Conservation (phyloP, 2,797 vertebrate species). For the Spheniscus humboldti region DNA sequence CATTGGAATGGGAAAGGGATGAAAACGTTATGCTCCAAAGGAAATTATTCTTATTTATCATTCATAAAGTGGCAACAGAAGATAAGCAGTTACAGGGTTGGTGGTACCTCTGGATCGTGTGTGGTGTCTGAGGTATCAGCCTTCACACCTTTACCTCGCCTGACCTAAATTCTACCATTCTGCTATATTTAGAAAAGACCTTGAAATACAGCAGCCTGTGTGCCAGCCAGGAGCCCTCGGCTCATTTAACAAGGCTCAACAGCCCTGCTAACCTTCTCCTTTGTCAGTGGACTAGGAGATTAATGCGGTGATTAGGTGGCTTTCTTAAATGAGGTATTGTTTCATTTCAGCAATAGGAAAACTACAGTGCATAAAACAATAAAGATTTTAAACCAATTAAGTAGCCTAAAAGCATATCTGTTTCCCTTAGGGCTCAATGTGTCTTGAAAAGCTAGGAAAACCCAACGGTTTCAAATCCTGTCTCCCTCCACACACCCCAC, state of each 20-base stretch:
- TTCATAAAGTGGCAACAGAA: neutral
- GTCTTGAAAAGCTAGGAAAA: neutral
- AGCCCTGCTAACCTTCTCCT: neutral
- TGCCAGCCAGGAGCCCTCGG: neutral
- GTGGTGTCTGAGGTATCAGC: neutral
- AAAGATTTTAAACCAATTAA: constrained; percentile 19
- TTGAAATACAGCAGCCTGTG: neutral
- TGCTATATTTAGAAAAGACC: constrained; percentile 26
- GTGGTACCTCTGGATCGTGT: neutral
- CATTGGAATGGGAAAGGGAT: neutral
- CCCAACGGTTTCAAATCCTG: neutral
- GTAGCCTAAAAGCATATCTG: neutral
- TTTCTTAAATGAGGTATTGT: constrained; percentile 39
- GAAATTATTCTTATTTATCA: neutral
- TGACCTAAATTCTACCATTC: constrained; percentile 12
- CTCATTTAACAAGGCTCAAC: neutral
- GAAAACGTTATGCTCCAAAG: neutral
- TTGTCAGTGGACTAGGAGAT: neutral
- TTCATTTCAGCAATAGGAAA: constrained; percentile 51
- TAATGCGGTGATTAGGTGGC: neutral
- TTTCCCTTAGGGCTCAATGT: neutral
- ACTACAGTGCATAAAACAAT: neutral
- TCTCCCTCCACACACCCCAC: neutral
- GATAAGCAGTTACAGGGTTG: neutral
- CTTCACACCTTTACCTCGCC: neutral